phyloP scores from a whole-genome alignment of 2,888 invertebrate species.

The Thymelicus lineola region DNA sequence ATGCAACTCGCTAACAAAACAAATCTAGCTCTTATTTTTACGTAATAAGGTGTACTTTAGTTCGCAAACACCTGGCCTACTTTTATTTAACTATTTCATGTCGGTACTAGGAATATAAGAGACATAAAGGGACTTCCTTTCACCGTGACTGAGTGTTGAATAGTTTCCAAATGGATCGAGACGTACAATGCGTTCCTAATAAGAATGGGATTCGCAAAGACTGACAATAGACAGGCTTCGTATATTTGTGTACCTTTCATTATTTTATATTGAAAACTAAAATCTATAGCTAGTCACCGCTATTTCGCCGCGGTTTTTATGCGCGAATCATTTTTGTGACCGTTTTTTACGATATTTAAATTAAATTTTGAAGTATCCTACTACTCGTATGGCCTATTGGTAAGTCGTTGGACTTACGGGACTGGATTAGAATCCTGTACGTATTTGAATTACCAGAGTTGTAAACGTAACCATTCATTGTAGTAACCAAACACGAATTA shows the following conservation, averaged over 20 bases:
- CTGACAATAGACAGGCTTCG: background rate
- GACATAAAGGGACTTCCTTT: slow-evolving; percentile 6
- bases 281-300: background rate
- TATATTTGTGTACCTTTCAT: background rate
- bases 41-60: slow-evolving; percentile 16
- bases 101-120: slow-evolving; percentile 16
- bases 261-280: background rate
- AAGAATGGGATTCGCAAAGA: slow-evolving; percentile 7
- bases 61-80: slow-evolving; percentile 8
- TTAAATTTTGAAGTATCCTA: too few species aligned
- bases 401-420: too few species aligned
- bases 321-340: too few species aligned
- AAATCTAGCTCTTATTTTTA: slow-evolving; percentile 3
- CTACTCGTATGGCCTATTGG: too few species aligned
- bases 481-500: too few species aligned
- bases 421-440: too few species aligned
- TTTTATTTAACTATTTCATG: slow-evolving; percentile 29
- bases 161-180: slow-evolving; percentile 9
- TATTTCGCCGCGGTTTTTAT: too few species aligned
- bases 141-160: slow-evolving; percentile 6
- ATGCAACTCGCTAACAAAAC: slow-evolving; percentile 14
- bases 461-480: too few species aligned
- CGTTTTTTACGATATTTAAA: too few species aligned
- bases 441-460: too few species aligned
- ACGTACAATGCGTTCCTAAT: slow-evolving; percentile 6